Evolutionary conservation across 2,113 vertebrate genomes (phyloP).

Genomic region (Podiceps cristatus): DNA sequence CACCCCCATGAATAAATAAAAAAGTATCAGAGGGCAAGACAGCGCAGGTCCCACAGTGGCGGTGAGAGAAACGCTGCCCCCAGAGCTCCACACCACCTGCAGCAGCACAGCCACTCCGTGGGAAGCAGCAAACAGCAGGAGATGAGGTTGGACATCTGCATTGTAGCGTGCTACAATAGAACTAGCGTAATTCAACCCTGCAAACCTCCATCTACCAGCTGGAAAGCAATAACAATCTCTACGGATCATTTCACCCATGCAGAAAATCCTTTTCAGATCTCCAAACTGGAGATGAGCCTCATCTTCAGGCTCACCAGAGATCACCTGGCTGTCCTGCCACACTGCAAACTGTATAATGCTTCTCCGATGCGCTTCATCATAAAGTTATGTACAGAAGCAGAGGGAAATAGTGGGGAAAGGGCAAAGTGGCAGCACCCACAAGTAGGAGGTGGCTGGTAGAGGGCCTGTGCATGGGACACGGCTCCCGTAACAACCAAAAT

Average conservation of each 20-base stretch:
- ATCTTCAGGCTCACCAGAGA: neutral
- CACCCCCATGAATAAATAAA: neutral
- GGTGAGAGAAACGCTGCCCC: neutral
- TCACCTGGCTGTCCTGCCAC: neutral
- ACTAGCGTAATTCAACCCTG: neutral
- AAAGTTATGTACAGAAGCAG: neutral
- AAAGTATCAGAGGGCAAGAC: neutral
- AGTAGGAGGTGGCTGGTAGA: neutral
- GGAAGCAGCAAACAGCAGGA: neutral
- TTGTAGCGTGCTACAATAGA: neutral
- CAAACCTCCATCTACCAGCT: neutral
- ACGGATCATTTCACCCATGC: neutral
- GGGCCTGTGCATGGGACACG: rapidly evolving
- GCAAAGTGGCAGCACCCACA: neutral
- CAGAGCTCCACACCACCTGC: neutral
- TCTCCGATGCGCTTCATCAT: neutral
- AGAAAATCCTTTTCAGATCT: neutral
- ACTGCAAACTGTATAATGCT: neutral
- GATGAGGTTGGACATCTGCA: neutral
- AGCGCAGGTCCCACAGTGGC: neutral
- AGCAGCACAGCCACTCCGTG: neutral
- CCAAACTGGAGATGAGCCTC: neutral
- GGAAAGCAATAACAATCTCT: neutral
- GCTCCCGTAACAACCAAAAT: neutral
- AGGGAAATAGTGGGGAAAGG: neutral